These are phyloP conservation scores for Parnassius apollo DNA, from an alignment of 2,888 invertebrate genomes.

Conservation along the genomic window DNA sequence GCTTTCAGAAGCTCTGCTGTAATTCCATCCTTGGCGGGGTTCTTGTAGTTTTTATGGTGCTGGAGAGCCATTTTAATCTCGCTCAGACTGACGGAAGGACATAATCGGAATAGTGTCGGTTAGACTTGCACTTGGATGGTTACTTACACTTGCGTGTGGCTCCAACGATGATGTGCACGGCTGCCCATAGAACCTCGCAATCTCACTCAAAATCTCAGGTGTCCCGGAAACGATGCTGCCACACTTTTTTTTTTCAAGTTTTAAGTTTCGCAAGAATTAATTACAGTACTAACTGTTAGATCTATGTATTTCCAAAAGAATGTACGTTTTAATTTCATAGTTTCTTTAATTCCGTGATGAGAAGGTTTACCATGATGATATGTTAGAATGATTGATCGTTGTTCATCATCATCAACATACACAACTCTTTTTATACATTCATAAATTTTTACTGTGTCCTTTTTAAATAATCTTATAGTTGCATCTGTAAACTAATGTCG, in stretches of 20 bases:
- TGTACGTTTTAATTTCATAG: not conserved
- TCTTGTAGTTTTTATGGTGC: no score
- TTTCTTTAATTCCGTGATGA: slow-evolving; percentile 2
- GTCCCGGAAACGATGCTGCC: no score
- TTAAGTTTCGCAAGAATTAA: not conserved
- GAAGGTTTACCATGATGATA: not conserved
- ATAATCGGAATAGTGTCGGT: no score
- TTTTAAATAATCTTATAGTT: not conserved
- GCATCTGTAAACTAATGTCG: not conserved
- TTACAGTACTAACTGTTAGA: not conserved
- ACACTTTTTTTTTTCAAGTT: not conserved
- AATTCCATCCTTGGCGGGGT: no score
- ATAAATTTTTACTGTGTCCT: not conserved
- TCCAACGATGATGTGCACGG: no score
- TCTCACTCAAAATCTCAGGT: no score
- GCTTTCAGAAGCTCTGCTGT: no score
- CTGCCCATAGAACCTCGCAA: no score
- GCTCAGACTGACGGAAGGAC: no score
- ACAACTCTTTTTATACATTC: not conserved
- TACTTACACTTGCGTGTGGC: no score
- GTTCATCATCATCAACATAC: not conserved
- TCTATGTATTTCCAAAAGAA: not conserved
- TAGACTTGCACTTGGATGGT: no score
- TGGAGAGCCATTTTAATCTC: no score
- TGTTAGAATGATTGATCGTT: not conserved